Evolutionary conservation across 2,888 invertebrate genomes (phyloP).

Genomic region (Diploptera punctata): DNA sequence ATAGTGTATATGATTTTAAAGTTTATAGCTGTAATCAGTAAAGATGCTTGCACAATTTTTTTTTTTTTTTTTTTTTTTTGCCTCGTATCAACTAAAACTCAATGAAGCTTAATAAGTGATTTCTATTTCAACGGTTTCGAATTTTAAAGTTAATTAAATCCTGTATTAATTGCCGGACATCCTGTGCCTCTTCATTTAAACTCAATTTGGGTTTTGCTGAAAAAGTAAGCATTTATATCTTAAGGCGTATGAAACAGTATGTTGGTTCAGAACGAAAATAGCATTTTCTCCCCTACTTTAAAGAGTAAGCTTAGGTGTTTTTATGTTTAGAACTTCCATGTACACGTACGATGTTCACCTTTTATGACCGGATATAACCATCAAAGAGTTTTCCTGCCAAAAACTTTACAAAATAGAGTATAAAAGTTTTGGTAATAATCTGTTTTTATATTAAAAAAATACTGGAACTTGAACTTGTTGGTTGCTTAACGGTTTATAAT

Average conservation of each 20-base stretch:
- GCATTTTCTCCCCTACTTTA: background rate
- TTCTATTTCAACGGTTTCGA: background rate
- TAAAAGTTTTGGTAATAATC: background rate
- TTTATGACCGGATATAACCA: background rate
- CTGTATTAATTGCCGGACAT: constrained; percentile 17
- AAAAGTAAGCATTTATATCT: background rate
- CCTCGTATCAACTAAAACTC: too few relatives aligned
- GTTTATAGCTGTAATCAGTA: too few relatives aligned
- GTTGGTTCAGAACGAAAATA: background rate
- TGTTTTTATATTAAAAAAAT: too few relatives aligned
- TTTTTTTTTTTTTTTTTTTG: too few relatives aligned
- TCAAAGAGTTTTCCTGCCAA: background rate
- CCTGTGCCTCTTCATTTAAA: constrained; percentile 10
- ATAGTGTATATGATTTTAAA: too few relatives aligned
- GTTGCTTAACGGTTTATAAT: too few relatives aligned
- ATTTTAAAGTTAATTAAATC: background rate
- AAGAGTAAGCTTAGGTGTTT: too few relatives aligned
- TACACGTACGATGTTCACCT: too few relatives aligned
- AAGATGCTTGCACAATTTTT: too few relatives aligned
- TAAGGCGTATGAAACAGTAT: background rate
- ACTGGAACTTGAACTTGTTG: too few relatives aligned
- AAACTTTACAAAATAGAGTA: background rate
- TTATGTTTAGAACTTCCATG: too few relatives aligned
- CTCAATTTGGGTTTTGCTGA: background rate
- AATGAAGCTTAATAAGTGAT: too few relatives aligned